Conservation (phyloP, 2,113 vertebrate species). For the Triplophysa rosa region DNA sequence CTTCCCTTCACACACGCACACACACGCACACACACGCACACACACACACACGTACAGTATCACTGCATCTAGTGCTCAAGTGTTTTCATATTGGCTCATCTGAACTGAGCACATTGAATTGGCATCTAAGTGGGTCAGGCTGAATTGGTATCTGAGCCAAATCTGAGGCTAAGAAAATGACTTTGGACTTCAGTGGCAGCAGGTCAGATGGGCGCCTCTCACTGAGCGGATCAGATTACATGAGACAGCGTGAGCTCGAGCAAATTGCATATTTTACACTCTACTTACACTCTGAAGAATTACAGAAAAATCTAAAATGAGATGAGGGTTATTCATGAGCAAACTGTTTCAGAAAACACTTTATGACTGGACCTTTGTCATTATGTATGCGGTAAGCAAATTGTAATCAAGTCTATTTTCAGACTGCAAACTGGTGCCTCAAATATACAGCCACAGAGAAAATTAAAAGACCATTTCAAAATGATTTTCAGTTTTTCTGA, state of each 20-base stretch:
- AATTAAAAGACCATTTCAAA: too few species aligned
- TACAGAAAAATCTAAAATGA: slow-evolving; percentile 23
- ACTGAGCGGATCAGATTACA: slow-evolving; percentile 35
- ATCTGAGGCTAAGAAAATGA: slow-evolving; percentile 5
- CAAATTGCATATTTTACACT: slow-evolving; percentile 35
- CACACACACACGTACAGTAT: slow-evolving; percentile 16
- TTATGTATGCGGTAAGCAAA: slow-evolving; percentile 13
- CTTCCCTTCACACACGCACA: slow-evolving; percentile 2
- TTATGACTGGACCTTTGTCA: slow-evolving; percentile 5
- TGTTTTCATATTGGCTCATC: slow-evolving; percentile 1
- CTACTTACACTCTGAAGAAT: slow-evolving; percentile 26
- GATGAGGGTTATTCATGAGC: background rate
- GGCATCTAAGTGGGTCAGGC: slow-evolving; percentile 15
- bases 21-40: slow-evolving; percentile 28
- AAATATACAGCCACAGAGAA: background rate
- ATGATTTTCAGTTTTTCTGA: too few species aligned
- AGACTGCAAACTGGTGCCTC: slow-evolving; percentile 6
- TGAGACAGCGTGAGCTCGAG: slow-evolving; percentile 24
- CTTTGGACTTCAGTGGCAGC: slow-evolving; percentile 65
- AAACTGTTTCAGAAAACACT: slow-evolving; percentile 1
- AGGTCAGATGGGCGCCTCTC: slow-evolving; percentile 61
- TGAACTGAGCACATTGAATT: slow-evolving; percentile 5
- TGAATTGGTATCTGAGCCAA: slow-evolving; percentile 18
- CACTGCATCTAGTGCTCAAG: slow-evolving; percentile 39
- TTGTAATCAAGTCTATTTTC: slow-evolving; percentile 40